phyloP scores from a whole-genome alignment of 2,113 vertebrate genomes.

The Varanus salvator region DNA sequence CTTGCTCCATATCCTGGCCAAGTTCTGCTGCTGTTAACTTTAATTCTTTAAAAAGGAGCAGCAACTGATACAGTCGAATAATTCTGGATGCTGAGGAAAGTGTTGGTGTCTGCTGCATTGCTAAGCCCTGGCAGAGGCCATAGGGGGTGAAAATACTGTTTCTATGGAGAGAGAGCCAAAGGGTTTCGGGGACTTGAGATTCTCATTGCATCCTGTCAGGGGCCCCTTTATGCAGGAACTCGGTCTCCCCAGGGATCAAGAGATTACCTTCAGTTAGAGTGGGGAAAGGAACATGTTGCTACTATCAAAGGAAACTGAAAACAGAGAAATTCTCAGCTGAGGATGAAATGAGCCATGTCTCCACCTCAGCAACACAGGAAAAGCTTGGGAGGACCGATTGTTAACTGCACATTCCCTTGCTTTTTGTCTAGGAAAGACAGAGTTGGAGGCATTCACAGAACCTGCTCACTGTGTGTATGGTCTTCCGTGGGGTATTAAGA shows the following conservation, averaged over 20 bases:
- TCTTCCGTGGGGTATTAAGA: too few relatives aligned
- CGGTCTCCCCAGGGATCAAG: not conserved
- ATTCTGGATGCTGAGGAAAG: too few relatives aligned
- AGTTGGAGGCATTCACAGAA: too few relatives aligned
- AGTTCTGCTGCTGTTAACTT: too few relatives aligned
- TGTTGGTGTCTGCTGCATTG: too few relatives aligned
- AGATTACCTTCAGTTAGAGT: accelerated
- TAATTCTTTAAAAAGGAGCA: too few relatives aligned
- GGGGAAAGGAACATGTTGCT: accelerated
- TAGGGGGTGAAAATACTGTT: not conserved
- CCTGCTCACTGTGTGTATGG: not conserved
- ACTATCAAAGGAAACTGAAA: accelerated
- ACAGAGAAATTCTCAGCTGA: accelerated
- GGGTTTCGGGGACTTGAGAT: not conserved
- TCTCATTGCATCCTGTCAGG: not conserved
- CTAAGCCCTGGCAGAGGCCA: too few relatives aligned
- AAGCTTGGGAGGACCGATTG: not conserved
- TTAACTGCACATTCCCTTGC: accelerated
- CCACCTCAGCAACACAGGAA: accelerated
- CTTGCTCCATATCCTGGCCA: too few relatives aligned
- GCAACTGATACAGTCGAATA: too few relatives aligned
- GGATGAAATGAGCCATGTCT: not conserved
- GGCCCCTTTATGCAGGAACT: not conserved
- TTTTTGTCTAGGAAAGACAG: not conserved
- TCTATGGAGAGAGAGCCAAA: not conserved